Conservation (phyloP, 2,888 invertebrate species). For the Ophion slaviceki region DNA sequence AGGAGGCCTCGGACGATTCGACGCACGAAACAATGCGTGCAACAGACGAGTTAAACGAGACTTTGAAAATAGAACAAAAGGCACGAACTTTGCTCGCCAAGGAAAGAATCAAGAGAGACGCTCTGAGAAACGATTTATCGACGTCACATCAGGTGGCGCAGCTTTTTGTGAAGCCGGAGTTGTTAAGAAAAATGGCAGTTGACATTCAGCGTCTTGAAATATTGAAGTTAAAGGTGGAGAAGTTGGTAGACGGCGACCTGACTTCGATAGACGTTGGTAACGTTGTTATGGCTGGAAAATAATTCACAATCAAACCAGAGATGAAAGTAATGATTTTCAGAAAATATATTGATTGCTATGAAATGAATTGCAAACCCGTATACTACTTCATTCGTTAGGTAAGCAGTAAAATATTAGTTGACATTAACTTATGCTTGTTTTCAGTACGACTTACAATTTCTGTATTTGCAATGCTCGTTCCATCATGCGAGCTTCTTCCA, state of each 20-base stretch:
- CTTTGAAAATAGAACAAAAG: conserved; percentile 32
- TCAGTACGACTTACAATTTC: conserved; percentile 50
- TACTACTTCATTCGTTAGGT: background rate
- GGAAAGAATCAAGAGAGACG: conserved; percentile 54
- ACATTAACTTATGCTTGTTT: background rate
- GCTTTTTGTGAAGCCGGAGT: conserved; percentile 61
- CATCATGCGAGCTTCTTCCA: background rate
- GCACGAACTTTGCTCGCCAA: conserved; percentile 51
- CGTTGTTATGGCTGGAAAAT: conserved; percentile 36
- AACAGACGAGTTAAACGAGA: conserved; percentile 16
- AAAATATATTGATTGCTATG: background rate
- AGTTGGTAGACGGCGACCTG: conserved; percentile 10
- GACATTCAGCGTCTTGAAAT: conserved; percentile 54
- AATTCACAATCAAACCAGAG: background rate
- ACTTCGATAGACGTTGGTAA: background rate
- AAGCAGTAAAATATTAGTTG: background rate
- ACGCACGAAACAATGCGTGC: conserved; percentile 45
- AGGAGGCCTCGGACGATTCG: conserved; percentile 62
- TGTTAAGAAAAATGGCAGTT: conserved; percentile 65
- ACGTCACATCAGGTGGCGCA: conserved; percentile 59
- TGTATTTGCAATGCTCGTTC: conserved; percentile 20
- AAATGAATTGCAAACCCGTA: background rate
- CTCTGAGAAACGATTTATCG: conserved; percentile 58
- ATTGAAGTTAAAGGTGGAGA: conserved; percentile 46
- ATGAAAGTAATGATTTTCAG: background rate